Evolutionary conservation across 2,113 vertebrate species (phyloP).

Genomic region (Tupaia tana): DNA sequence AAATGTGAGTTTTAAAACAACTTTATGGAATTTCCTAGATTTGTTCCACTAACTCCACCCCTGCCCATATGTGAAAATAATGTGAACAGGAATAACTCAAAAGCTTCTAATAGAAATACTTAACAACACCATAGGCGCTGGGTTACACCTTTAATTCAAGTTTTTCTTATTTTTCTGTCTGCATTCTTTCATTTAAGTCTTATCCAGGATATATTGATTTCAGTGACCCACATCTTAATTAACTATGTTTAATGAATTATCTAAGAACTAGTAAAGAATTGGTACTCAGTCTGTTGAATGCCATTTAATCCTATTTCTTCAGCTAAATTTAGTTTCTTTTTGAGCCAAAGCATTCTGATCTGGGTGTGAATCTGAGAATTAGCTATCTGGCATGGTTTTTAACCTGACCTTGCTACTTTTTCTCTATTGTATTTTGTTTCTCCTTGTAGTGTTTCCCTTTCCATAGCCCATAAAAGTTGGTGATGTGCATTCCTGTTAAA

Average conservation of each 20-base stretch:
- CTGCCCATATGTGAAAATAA: not conserved
- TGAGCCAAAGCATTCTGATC: slow-evolving; percentile 43
- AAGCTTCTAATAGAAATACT: slow-evolving; percentile 36
- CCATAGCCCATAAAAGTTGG: slow-evolving; percentile 62
- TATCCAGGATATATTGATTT: slow-evolving; percentile 18
- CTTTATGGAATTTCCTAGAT: not conserved
- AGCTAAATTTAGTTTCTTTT: slow-evolving; percentile 35
- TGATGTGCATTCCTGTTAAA: slow-evolving; percentile 48
- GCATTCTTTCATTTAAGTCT: slow-evolving; percentile 17
- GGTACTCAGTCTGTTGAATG: not conserved
- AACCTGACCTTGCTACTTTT: slow-evolving; percentile 46
- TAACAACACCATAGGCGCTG: not conserved
- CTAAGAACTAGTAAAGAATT: not conserved
- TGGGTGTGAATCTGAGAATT: not conserved
- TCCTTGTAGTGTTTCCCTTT: slow-evolving; percentile 39
- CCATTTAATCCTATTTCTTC: slow-evolving; percentile 49
- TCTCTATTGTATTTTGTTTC: not conserved
- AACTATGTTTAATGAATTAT: slow-evolving; percentile 24
- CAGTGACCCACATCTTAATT: not conserved
- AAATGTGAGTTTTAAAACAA: not conserved
- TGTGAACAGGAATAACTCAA: not conserved
- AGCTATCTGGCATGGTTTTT: slow-evolving; percentile 26
- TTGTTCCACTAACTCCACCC: not conserved
- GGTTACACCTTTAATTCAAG: not conserved
- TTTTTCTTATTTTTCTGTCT: slow-evolving; percentile 6